Evolutionary conservation across 2,888 invertebrate species (phyloP), one percentile per base, ranked within the genome.

Genomic region (Stramonita haemastoma): DNA sequence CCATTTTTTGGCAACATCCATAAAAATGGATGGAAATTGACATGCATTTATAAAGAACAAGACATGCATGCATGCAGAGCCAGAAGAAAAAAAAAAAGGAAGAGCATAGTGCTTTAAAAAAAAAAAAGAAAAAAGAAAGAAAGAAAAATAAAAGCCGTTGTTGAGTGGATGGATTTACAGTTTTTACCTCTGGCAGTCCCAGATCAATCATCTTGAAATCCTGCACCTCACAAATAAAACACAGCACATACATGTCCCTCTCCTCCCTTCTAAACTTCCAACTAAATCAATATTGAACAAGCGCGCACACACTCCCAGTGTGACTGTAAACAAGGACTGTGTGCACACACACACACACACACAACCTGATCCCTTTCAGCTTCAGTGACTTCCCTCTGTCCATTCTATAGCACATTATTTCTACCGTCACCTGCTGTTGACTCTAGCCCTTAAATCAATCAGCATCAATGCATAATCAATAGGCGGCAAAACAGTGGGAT

Each of bases 181-280:
- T n/a, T n/a, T n/a, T n/a, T n/a, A 79, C 77, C 77, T 79, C 77
- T 0, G 77, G 77, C 32, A 79, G 77, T 17, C 77, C 77, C 29
- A 79, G 77, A 32, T 79, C 77, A 79, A 17, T 32, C 77, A 79
- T 79, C 81, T 83, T 83, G 81, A 83, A 46, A 83, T 83, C 81
- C 81, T 83, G 46, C 81, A 83, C 26, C 46, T 83, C 81, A 46
- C 46, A 83, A 11, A 83, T 46, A 83, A 83, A 83, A 83, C 46
- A 46, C 13, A 36, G 36, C 26, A n/a, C 26, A 46, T 46, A 15
- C 17, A 73, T n/a, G 26, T 26, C 73, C 22, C 60, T 22, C 15
- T 22, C 60, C 19, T 1, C 60, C 46, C 46, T 46, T 8, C 46
- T 46, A 46, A n/a, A 46, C 46, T 46, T n/a, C 46, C 46, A 46